Percentiles rank a stretch among this genome's conserved stretches.
Evolutionary conservation across 2,888 invertebrate genomes (phyloP).

Genomic region (Fabriciana adippe): DNA sequence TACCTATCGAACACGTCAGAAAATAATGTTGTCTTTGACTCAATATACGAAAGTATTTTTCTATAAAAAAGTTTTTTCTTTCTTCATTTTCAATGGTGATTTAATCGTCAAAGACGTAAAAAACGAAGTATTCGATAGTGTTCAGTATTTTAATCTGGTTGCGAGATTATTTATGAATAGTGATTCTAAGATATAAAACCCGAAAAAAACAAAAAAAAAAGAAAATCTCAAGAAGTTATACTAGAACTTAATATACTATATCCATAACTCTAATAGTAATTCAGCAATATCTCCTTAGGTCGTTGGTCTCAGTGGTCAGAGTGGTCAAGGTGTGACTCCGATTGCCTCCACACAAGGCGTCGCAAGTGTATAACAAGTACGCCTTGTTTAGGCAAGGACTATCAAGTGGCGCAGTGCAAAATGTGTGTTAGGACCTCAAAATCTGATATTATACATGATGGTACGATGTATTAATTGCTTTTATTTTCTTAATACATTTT

Average conservation of each 20-base stretch:
- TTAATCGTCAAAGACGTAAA: no score
- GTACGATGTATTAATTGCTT: slow-evolving; percentile 47
- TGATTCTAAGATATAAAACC: no score
- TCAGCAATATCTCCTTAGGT: slow-evolving; percentile 63
- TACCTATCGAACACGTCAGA: not conserved
- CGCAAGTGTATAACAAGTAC: slow-evolving; percentile 84
- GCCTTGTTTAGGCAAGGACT: slow-evolving; percentile 69
- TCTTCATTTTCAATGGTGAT: no score
- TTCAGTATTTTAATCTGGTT: no score
- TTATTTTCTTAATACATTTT: not conserved
- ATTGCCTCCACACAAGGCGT: slow-evolving; percentile 93
- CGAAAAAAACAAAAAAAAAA: no score
- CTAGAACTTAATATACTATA: no score
- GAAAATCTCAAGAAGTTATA: no score
- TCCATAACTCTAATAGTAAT: no score
- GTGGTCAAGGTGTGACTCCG: slow-evolving; percentile 94
- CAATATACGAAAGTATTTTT: no score
- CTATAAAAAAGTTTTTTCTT: no score
- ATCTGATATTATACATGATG: slow-evolving; percentile 63
- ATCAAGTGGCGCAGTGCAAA: slow-evolving; percentile 70
- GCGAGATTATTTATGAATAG: no score
- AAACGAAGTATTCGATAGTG: no score
- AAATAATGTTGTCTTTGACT: not conserved
- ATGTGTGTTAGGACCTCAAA: slow-evolving; percentile 73
- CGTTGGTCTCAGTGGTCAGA: slow-evolving; percentile 94